Percentiles rank a stretch among this genome's conserved stretches.
Evolutionary conservation across 2,113 vertebrate genomes (phyloP).

Genomic region (Bufo bufo): DNA sequence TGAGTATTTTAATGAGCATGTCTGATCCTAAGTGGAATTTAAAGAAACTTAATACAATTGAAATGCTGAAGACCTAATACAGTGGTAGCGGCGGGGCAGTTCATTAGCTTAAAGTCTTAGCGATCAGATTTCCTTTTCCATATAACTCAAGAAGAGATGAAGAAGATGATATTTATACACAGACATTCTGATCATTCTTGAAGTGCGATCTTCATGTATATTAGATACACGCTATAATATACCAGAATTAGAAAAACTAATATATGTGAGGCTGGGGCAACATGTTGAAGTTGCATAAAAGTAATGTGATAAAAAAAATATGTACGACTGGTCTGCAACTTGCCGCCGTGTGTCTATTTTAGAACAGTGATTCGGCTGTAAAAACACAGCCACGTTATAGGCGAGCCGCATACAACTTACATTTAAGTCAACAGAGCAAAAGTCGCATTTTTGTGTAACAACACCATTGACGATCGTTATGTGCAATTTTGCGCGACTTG

Average conservation of each 20-base stretch:
- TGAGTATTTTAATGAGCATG: conserved; percentile 70
- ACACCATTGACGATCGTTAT: too few species aligned
- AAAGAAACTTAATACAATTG: conserved; percentile 63
- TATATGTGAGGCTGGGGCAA: neutral
- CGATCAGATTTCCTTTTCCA: conserved; percentile 62
- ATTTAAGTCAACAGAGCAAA: too few species aligned
- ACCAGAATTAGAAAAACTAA: neutral
- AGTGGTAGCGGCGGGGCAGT: conserved; percentile 53
- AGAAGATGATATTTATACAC: conserved; percentile 57
- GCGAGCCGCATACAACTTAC: too few species aligned
- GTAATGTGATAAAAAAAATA: too few species aligned
- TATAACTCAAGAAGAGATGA: conserved; percentile 57
- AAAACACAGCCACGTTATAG: too few species aligned
- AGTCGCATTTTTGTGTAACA: too few species aligned
- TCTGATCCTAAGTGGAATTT: conserved; percentile 72
- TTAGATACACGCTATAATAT: neutral
- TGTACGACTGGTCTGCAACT: too few species aligned
- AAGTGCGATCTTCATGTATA: neutral
- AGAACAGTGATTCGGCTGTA: too few species aligned
- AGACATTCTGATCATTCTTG: conserved; percentile 26
- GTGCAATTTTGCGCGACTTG: too few species aligned
- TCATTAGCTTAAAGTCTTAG: conserved; percentile 61
- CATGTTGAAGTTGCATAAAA: too few species aligned
- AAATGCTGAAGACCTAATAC: conserved; percentile 61
- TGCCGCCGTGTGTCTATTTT: too few species aligned